phyloP scores from a whole-genome alignment of 2,888 invertebrate species.

The Venusia cambrica region DNA sequence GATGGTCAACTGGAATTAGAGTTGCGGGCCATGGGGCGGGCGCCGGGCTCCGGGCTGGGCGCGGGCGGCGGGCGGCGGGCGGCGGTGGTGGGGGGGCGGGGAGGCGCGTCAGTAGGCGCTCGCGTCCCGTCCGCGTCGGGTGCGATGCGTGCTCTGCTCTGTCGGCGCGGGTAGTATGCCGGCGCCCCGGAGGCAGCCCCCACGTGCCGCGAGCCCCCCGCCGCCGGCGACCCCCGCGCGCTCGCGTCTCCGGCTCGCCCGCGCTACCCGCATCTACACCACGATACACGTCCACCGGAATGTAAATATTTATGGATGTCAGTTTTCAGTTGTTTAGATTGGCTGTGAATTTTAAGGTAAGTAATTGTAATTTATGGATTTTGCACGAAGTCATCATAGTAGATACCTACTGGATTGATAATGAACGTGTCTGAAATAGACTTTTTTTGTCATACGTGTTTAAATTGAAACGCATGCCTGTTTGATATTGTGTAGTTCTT shows the following conservation, averaged over 20 bases:
- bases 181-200: conserved; percentile 61
- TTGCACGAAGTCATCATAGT: conserved; percentile 56
- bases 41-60: conserved; percentile 31
- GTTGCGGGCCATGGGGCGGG: conserved; percentile 30
- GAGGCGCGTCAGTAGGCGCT: conserved; percentile 41
- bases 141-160: conserved; percentile 38
- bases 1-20: conserved; percentile 70
- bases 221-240: conserved; percentile 46
- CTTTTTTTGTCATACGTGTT: conserved; percentile 36
- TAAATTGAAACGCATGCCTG: conserved; percentile 60
- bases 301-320: conserved; percentile 81
- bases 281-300: conserved; percentile 66
- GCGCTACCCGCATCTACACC: conserved; percentile 55
- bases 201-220: conserved; percentile 59
- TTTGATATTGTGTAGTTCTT: conserved; percentile 64
- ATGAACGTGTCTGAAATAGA: conserved; percentile 18
- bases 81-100: conserved; percentile 33
- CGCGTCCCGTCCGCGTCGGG: conserved; percentile 38
- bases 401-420: conserved; percentile 21
- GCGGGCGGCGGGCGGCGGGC: conserved; percentile 32
- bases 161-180: conserved; percentile 62
- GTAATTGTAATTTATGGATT: conserved; percentile 64
- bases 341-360: conserved; percentile 80
- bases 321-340: conserved; percentile 80
- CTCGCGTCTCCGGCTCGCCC: conserved; percentile 39